Evolutionary conservation across 2,113 vertebrate species (phyloP).

Genomic region (Calonectris borealis): DNA sequence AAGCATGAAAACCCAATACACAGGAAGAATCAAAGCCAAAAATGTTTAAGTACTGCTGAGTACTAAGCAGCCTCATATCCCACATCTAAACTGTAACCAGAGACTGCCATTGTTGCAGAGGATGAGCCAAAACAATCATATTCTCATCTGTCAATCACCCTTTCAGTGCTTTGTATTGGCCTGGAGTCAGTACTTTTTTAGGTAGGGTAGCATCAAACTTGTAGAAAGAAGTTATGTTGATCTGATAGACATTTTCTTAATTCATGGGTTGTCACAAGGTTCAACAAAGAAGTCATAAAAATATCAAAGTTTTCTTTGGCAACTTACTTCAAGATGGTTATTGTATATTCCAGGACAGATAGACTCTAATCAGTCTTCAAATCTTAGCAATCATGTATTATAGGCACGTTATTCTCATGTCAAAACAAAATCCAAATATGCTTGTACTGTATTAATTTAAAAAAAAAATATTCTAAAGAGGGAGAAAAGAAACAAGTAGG

Average conservation of each 20-base stretch:
- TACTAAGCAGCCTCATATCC: neutral
- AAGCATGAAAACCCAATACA: neutral
- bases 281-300: neutral
- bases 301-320: neutral
- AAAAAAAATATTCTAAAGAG: neutral
- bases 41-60: neutral
- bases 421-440: neutral
- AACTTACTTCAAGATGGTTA: neutral
- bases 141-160: neutral
- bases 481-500: neutral
- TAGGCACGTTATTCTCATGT: neutral
- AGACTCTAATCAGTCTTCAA: neutral
- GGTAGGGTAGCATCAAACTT: neutral
- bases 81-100: neutral
- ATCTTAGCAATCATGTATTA: neutral
- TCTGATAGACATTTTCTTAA: neutral
- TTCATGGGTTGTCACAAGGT: neutral
- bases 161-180: neutral
- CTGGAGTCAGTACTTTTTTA: neutral
- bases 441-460: neutral
- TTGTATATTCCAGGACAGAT: neutral
- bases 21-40: neutral
- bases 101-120: neutral
- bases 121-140: slow-evolving; percentile 2
- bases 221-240: neutral